Conservation (phyloP, 2,113 vertebrate species). For the Semnornis frantzii region DNA sequence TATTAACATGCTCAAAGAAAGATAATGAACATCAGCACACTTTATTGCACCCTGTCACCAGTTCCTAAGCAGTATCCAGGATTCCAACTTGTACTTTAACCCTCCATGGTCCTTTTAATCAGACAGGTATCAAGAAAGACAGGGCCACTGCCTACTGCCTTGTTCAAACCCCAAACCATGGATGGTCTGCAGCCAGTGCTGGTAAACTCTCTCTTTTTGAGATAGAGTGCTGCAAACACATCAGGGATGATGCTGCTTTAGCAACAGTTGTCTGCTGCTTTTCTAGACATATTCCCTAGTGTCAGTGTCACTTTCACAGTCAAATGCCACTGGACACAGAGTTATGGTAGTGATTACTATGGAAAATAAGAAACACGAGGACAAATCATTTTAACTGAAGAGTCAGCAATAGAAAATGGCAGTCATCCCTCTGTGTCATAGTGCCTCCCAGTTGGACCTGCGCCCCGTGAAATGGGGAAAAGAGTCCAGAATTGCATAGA, state of each 20-base stretch:
- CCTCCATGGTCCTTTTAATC: not conserved
- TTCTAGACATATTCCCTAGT: not conserved
- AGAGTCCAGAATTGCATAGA: not conserved
- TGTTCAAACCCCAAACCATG: not conserved
- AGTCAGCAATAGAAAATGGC: not conserved
- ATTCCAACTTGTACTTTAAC: not conserved
- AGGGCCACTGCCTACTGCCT: not conserved
- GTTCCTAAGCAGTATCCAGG: not conserved
- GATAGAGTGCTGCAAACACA: not conserved
- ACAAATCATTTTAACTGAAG: conserved; percentile 24
- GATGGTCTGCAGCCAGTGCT: not conserved
- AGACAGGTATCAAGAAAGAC: not conserved
- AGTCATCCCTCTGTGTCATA: not conserved
- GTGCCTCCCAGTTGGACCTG: not conserved
- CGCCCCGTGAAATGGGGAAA: not conserved
- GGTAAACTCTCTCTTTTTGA: not conserved
- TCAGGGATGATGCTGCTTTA: not conserved
- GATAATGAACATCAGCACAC: not conserved
- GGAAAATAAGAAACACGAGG: conserved; percentile 10
- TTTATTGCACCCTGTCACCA: not conserved
- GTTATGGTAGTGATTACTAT: not conserved
- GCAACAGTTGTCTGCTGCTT: not conserved
- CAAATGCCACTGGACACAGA: conserved; percentile 11
- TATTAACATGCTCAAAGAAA: not conserved
- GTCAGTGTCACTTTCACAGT: conserved; percentile 16